Conservation (phyloP, 2,797 vertebrate genomes). For the Catharus ustulatus region DNA sequence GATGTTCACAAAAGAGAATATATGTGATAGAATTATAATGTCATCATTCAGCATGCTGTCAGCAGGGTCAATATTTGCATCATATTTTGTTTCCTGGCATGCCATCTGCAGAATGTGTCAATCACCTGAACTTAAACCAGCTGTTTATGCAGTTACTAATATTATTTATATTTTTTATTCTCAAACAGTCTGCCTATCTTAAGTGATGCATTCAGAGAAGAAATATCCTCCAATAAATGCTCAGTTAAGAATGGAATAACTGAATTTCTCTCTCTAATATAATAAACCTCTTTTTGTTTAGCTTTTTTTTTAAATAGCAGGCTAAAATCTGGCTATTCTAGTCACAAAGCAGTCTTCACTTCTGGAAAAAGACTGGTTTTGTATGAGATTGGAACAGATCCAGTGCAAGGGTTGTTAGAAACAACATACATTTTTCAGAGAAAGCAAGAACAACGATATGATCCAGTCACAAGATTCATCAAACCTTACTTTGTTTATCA, state of each 20-base stretch:
- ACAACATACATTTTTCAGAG: background rate
- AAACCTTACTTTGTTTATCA: background rate
- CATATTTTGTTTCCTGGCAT: background rate
- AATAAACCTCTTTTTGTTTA: background rate
- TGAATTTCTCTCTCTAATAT: background rate
- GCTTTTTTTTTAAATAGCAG: background rate
- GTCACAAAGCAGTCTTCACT: background rate
- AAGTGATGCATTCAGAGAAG: background rate
- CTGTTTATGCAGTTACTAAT: background rate
- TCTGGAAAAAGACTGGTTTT: background rate
- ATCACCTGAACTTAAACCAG: background rate
- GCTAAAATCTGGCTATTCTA: background rate
- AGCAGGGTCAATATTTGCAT: background rate
- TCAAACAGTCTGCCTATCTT: background rate
- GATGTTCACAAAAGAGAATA: background rate
- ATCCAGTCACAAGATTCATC: background rate
- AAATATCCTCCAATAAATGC: background rate
- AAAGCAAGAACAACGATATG: background rate
- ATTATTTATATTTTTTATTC: background rate
- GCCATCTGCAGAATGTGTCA: background rate
- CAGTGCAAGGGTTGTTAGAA: background rate
- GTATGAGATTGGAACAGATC: background rate
- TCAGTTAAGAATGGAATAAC: background rate
- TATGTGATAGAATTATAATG: slow-evolving; percentile 12
- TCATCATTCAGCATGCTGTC: background rate